Percentiles rank a stretch among this genome's conserved stretches.
phyloP scores from a whole-genome alignment of 1,140 invertebrate genomes.

The Drosophila truncata region DNA sequence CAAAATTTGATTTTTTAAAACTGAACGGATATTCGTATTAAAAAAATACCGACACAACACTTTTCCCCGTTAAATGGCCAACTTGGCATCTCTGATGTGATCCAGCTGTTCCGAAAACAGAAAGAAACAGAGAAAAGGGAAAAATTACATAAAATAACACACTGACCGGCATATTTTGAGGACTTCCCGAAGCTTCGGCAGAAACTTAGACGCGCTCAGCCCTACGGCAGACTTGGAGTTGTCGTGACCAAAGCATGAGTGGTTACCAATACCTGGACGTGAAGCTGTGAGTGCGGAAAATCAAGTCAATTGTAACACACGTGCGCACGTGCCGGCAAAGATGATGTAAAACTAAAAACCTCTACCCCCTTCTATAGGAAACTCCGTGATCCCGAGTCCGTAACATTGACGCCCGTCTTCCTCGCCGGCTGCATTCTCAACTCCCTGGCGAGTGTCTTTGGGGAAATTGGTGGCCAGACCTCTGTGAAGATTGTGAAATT shows the following conservation, averaged over 20 bases:
- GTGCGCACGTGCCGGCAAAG: slow-evolving; percentile 31
- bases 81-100: neutral
- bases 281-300: slow-evolving; percentile 82
- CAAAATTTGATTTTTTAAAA: too few relatives aligned
- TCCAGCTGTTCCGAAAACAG: slow-evolving; percentile 25
- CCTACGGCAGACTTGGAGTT: neutral
- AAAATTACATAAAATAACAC: slow-evolving; percentile 61
- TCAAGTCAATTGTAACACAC: slow-evolving; percentile 8
- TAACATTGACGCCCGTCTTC: slow-evolving; percentile 85
- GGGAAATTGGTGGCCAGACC: slow-evolving; percentile 87
- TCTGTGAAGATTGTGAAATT: slow-evolving; percentile 88
- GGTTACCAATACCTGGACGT: slow-evolving; percentile 84
- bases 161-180: slow-evolving; percentile 50
- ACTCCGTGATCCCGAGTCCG: slow-evolving; percentile 81
- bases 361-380: too few relatives aligned
- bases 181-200: slow-evolving; percentile 9
- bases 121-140: slow-evolving; percentile 25
- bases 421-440: slow-evolving; percentile 87
- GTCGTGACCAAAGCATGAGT: slow-evolving; percentile 65
- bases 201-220: neutral
- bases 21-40: too few relatives aligned
- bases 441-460: slow-evolving; percentile 87
- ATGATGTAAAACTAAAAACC: slow-evolving; percentile 29
- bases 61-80: neutral
- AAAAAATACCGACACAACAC: neutral